A percentile compares a stretch with the other conserved stretches of the same genome.
Evolutionary conservation across 2,797 vertebrate genomes (phyloP).

Genomic region (Hyperoplus lanceolatus): DNA sequence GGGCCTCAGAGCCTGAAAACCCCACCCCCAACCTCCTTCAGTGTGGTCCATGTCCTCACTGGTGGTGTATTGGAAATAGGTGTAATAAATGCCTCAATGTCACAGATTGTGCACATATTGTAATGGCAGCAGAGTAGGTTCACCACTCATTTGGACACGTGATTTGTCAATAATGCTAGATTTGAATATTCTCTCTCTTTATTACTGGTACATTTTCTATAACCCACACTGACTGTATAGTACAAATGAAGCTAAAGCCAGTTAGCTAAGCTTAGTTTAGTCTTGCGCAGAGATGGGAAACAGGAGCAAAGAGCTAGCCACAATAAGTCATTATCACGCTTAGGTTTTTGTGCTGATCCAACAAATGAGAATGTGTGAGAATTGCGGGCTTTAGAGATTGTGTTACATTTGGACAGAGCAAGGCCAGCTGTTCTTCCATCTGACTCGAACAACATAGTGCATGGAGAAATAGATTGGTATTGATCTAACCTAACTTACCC

Average conservation of each 20-base stretch:
- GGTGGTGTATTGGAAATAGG: constrained; percentile 8
- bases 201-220: not conserved
- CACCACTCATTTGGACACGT: not conserved
- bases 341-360: not conserved
- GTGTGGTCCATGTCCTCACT: constrained; percentile 44
- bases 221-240: not conserved
- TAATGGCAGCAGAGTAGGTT: not conserved
- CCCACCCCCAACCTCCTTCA: constrained; percentile 41
- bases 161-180: not conserved
- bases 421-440: not conserved
- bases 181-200: no score
- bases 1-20: constrained; percentile 38
- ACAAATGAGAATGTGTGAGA: constrained; percentile 10
- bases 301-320: not conserved
- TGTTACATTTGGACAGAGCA: not conserved
- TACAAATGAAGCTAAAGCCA: not conserved
- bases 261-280: not conserved
- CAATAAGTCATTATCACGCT: not conserved
- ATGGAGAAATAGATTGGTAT: not conserved
- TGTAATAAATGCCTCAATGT: constrained; percentile 20
- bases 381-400: not conserved
- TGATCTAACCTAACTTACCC: constrained; percentile 7
- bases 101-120: constrained; percentile 16
- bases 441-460: not conserved
- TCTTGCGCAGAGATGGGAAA: not conserved